Percentiles rank a stretch among this genome's conserved stretches.
These are phyloP conservation scores for Piliocolobus tephrosceles DNA, from an alignment of 2,113 vertebrate species.

Conservation along the genomic window DNA sequence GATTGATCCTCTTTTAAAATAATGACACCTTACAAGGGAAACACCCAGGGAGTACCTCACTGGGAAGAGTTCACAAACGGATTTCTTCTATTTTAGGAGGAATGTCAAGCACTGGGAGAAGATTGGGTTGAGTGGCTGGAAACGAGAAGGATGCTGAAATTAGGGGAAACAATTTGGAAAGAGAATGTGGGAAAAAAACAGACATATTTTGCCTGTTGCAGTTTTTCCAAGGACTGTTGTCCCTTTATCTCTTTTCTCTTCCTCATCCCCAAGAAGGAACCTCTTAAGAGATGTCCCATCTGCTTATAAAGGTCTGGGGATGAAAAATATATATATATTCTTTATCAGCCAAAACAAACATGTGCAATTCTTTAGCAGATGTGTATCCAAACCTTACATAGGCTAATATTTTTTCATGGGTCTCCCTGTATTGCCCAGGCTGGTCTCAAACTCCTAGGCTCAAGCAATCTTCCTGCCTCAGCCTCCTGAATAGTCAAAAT, in stretches of 20 bases:
- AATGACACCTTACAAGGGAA: not conserved
- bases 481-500: not conserved
- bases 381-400: not conserved
- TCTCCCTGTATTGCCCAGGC: no score
- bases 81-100: not conserved
- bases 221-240: not conserved
- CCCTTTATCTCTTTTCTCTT: not conserved
- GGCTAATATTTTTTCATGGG: not conserved
- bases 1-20: not conserved
- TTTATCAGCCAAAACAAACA: not conserved
- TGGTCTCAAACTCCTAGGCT: no score
- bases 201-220: not conserved
- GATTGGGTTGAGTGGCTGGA: not conserved
- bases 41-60: not conserved
- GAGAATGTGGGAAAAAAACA: not conserved
- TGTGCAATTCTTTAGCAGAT: not conserved
- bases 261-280: not conserved
- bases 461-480: no score
- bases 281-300: not conserved
- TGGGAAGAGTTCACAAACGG: not conserved
- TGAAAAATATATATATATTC: not conserved
- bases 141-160: not conserved
- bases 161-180: not conserved
- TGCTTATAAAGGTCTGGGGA: not conserved
- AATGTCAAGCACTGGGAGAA: not conserved